Percentiles rank a stretch among this genome's conserved stretches.
These are phyloP conservation scores for Cyphomyrus plagiostoma DNA, from an alignment of 2,113 vertebrate species.

Conservation along the genomic window DNA sequence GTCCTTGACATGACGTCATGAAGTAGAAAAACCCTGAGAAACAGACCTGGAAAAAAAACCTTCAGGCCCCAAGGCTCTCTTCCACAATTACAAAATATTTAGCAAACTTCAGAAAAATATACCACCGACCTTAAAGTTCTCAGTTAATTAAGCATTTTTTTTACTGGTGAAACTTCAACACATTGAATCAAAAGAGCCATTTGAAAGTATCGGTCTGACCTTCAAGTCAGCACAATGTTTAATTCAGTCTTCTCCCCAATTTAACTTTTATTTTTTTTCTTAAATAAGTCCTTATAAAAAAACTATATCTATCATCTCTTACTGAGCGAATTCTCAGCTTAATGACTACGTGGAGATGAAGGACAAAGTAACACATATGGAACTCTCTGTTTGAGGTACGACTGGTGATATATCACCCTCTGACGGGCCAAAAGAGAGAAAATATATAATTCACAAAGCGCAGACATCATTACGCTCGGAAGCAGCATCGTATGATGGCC, in stretches of 20 bases:
- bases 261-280: not conserved
- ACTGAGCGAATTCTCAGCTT: not conserved
- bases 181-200: not conserved
- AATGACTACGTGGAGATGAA: not conserved
- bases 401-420: not conserved
- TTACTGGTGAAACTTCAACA: not conserved
- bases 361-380: not conserved
- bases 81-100: not conserved
- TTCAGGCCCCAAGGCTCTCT: not conserved
- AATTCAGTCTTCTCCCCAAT: conserved; percentile 7
- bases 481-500: not conserved
- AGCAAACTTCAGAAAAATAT: conserved; percentile 1
- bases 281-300: not conserved
- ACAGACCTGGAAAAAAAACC: not conserved
- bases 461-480: not conserved
- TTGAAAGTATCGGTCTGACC: not conserved
- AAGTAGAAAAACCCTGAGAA: not conserved
- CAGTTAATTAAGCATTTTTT: conserved; percentile 1
- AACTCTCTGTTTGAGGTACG: not conserved
- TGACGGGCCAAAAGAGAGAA: not conserved
- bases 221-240: conserved; percentile 1
- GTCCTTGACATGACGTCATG: not conserved
- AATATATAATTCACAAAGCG: not conserved
- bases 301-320: conserved; percentile 2
- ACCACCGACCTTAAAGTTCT: conserved; percentile 2